Conservation (phyloP, 1,140 invertebrate species). For the Aphis gossypii region DNA sequence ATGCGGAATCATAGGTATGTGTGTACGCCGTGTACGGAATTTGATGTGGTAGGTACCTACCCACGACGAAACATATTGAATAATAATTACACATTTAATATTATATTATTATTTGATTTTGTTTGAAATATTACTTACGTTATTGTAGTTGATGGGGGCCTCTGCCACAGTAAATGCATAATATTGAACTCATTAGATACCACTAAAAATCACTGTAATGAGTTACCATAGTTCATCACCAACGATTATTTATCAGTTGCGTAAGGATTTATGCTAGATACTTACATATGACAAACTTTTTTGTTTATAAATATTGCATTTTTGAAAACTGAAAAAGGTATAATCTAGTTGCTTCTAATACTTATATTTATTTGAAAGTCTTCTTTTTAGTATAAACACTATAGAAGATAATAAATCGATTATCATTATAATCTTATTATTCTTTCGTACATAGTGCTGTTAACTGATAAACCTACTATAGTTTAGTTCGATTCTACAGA, state of each 20-base stretch:
- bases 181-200: too few relatives aligned
- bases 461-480: too few relatives aligned
- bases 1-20: neutral
- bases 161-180: too few relatives aligned
- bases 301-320: neutral
- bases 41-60: neutral
- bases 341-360: neutral
- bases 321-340: neutral
- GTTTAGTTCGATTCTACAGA: too few relatives aligned
- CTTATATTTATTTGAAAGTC: neutral
- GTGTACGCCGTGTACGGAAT: neutral
- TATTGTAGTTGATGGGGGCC: neutral
- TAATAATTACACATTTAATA: neutral
- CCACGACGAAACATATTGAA: neutral
- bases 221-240: too few relatives aligned
- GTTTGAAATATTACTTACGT: neutral
- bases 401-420: too few relatives aligned
- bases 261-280: neutral
- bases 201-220: neutral
- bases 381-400: neutral
- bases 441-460: too few relatives aligned
- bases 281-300: neutral
- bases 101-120: neutral
- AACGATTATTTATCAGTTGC: neutral
- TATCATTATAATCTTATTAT: too few relatives aligned